These are phyloP conservation scores for Eunapius fragilis DNA, from an alignment of 37 sponge, comb jelly and placozoan species.

Conservation along the genomic window DNA sequence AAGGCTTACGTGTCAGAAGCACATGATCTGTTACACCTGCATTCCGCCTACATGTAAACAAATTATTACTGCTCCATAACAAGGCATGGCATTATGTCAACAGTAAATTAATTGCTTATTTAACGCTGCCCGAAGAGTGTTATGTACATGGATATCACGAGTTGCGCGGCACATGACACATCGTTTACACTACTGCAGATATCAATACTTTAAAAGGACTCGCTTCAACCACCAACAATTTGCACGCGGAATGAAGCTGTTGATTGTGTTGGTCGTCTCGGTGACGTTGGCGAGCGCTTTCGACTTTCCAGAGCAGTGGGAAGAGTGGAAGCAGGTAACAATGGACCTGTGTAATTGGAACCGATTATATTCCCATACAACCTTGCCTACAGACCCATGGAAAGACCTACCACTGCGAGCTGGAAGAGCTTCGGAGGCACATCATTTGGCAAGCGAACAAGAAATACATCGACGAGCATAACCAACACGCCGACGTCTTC, in stretches of 20 bases:
- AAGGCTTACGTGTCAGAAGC: no score
- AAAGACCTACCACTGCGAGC: slow-evolving; percentile 35
- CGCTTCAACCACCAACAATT: no score
- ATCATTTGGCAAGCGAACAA: slow-evolving; percentile 59
- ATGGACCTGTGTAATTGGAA: background rate
- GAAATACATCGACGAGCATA: slow-evolving; percentile 59
- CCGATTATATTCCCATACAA: background rate
- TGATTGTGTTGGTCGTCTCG: slow-evolving; percentile 22
- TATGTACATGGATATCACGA: no score
- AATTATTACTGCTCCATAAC: no score
- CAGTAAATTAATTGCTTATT: no score
- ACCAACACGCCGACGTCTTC: slow-evolving; percentile 37
- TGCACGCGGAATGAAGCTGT: slow-evolving; percentile 22
- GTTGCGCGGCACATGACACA: no score
- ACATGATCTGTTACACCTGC: no score
- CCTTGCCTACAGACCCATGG: slow-evolving; percentile 11
- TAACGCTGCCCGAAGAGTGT: no score
- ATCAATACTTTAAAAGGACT: no score
- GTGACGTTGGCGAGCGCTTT: slow-evolving; percentile 32
- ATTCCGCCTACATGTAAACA: no score
- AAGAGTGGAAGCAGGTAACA: slow-evolving; percentile 50
- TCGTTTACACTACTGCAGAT: background rate
- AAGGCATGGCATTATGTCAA: no score
- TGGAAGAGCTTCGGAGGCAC: slow-evolving; percentile 36
- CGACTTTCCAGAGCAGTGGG: slow-evolving; percentile 42